Conservation (phyloP, 2,888 invertebrate species). For the Eupeodes latifasciatus region DNA sequence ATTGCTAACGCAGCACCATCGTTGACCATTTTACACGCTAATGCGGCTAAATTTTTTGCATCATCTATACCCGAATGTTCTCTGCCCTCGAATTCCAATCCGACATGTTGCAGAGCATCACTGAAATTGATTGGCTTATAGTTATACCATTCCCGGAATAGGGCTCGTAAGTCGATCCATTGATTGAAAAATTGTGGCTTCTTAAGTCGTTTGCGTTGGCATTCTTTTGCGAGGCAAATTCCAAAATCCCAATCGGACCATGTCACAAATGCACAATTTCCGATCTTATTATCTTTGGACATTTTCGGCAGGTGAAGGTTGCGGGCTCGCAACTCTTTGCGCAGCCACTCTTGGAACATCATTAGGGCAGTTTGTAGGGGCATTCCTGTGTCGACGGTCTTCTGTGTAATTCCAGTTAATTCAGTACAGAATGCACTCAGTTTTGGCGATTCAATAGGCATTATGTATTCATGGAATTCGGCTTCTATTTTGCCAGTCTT, state of each 20-base stretch:
- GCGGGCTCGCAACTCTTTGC: constrained; percentile 82
- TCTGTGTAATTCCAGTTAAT: constrained; percentile 87
- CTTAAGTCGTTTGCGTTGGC: constrained; percentile 85
- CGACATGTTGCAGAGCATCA: constrained; percentile 86
- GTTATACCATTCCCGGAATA: constrained; percentile 86
- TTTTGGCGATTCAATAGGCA: constrained; percentile 86
- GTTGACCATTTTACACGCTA: constrained; percentile 86
- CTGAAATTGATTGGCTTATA: constrained; percentile 84
- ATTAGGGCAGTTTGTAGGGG: constrained; percentile 85
- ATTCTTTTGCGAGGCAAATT: constrained; percentile 86
- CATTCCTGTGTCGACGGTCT: constrained; percentile 85
- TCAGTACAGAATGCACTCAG: constrained; percentile 86
- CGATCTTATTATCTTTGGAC: constrained; percentile 84
- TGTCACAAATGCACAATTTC: constrained; percentile 85
- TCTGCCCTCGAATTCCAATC: constrained; percentile 86
- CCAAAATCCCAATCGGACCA: constrained; percentile 88
- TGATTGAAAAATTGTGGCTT: constrained; percentile 85
- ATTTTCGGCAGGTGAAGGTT: constrained; percentile 83
- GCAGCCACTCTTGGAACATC: constrained; percentile 86
- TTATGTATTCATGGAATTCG: constrained; percentile 87
- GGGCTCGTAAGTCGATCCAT: constrained; percentile 87
- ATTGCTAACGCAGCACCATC: constrained; percentile 86
- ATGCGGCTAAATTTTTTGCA: constrained; percentile 86
- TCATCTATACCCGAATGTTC: constrained; percentile 87
- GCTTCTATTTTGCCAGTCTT: constrained; percentile 85